Conservation (phyloP, 2,113 vertebrate genomes). For the Chloebia gouldiae region DNA sequence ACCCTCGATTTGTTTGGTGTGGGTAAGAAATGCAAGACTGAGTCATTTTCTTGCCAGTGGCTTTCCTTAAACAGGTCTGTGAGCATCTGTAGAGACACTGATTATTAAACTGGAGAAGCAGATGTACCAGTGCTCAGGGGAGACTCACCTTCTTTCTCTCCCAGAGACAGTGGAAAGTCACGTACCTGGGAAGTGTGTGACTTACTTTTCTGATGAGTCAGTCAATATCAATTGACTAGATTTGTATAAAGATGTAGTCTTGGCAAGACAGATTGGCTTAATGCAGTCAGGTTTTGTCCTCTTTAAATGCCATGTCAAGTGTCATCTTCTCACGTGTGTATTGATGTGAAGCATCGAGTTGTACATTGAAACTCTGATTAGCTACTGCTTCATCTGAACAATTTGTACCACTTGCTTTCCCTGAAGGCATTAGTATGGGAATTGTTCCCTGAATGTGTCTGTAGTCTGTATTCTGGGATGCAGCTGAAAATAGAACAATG, state of each 20-base stretch:
- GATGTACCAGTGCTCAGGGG: rapidly evolving
- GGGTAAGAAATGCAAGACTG: background rate
- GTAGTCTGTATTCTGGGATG: background rate
- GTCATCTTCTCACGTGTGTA: background rate
- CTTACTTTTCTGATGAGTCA: background rate
- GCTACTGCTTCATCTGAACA: background rate
- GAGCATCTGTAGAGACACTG: background rate
- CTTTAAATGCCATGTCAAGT: background rate
- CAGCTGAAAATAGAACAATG: background rate
- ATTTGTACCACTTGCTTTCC: background rate
- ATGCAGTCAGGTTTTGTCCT: background rate
- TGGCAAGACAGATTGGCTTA: background rate
- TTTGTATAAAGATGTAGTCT: background rate
- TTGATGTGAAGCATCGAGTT: background rate
- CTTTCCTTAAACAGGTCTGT: background rate
- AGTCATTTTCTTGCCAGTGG: background rate
- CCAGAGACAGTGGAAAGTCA: background rate
- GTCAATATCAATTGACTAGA: background rate
- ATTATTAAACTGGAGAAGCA: background rate
- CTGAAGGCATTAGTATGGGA: background rate
- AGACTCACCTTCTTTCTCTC: background rate
- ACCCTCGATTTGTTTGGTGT: background rate
- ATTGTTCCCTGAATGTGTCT: background rate
- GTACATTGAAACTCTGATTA: background rate
- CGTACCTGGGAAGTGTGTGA: background rate